A percentile compares a stretch with the other conserved stretches of the same genome.
Conservation (phyloP, 1,140 invertebrate genomes). For the Drosophila orosa region DNA sequence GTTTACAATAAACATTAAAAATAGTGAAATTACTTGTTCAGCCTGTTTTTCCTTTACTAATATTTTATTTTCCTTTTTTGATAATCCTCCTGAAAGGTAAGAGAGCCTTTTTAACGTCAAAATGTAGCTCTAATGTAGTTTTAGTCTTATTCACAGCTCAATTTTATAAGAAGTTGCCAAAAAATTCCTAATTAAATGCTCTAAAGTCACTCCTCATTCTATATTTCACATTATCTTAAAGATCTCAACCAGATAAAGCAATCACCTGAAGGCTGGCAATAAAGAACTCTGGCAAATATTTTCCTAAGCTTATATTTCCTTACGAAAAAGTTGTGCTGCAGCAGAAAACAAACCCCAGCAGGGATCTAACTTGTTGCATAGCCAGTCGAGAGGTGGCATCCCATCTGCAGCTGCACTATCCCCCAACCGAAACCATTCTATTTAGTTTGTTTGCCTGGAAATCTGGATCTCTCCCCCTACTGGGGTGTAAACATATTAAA, state of each 20-base stretch:
- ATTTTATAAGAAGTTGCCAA: too few relatives aligned
- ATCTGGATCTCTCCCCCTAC: neutral
- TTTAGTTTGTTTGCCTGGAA: slow-evolving; percentile 39
- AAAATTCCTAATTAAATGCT: neutral
- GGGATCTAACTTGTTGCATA: slow-evolving; percentile 52
- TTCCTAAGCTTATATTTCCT: slow-evolving; percentile 29
- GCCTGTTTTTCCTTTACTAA: neutral
- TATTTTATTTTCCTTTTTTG: too few relatives aligned
- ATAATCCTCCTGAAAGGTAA: too few relatives aligned
- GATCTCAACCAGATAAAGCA: slow-evolving; percentile 4
- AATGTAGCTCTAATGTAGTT: too few relatives aligned
- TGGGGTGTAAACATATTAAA: slow-evolving; percentile 58
- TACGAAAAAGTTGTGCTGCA: slow-evolving; percentile 25
- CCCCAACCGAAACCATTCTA: slow-evolving; percentile 1
- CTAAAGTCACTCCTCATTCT: neutral
- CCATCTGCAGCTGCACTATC: neutral
- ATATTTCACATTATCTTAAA: neutral
- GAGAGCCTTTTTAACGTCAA: too few relatives aligned
- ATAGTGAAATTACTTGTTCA: too few relatives aligned
- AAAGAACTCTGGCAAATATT: slow-evolving; percentile 40
- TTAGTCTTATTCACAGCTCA: too few relatives aligned
- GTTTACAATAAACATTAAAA: too few relatives aligned
- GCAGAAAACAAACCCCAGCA: slow-evolving; percentile 31
- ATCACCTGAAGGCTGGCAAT: slow-evolving; percentile 21
- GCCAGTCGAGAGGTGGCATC: slow-evolving; percentile 4